Conservation (phyloP, 2,797 vertebrate species). For the Eurystomus glaucurus region DNA sequence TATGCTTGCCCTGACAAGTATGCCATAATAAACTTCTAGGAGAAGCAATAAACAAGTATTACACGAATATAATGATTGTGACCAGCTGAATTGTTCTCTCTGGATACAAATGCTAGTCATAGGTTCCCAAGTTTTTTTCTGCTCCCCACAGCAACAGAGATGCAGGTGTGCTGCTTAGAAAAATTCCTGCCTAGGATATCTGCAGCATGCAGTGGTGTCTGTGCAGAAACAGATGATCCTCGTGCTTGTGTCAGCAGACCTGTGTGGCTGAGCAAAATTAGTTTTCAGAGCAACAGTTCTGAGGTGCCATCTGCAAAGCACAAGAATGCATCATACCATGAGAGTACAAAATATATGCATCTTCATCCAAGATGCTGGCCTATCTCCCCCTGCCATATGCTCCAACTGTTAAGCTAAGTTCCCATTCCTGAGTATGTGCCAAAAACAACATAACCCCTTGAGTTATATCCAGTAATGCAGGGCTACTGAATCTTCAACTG, state of each 20-base stretch:
- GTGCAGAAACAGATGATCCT: slow-evolving; percentile 37
- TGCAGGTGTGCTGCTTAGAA: slow-evolving; percentile 38
- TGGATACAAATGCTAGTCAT: not conserved
- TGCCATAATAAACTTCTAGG: not conserved
- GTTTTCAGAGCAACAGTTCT: slow-evolving; percentile 43
- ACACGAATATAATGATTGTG: not conserved
- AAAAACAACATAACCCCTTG: slow-evolving; percentile 41
- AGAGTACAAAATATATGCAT: slow-evolving; percentile 62
- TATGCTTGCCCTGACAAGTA: not conserved
- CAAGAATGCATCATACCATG: slow-evolving; percentile 70
- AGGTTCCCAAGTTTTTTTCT: not conserved
- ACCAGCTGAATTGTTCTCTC: not conserved
- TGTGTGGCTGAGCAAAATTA: slow-evolving; percentile 46
- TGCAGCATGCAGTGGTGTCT: slow-evolving; percentile 5
- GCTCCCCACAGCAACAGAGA: not conserved
- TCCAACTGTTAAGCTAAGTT: slow-evolving; percentile 60
- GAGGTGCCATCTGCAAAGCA: slow-evolving; percentile 67
- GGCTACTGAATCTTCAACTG: not conserved
- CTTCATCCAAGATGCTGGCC: slow-evolving; percentile 64
- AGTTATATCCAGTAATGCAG: slow-evolving; percentile 6
- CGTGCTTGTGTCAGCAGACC: slow-evolving; percentile 57
- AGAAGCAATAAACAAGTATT: not conserved
- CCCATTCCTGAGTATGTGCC: slow-evolving; percentile 47
- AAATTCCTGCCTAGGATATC: slow-evolving; percentile 43
- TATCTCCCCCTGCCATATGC: slow-evolving; percentile 69